These are phyloP conservation scores for Panurus biarmicus DNA, from an alignment of 2,113 vertebrate species.

Conservation along the genomic window DNA sequence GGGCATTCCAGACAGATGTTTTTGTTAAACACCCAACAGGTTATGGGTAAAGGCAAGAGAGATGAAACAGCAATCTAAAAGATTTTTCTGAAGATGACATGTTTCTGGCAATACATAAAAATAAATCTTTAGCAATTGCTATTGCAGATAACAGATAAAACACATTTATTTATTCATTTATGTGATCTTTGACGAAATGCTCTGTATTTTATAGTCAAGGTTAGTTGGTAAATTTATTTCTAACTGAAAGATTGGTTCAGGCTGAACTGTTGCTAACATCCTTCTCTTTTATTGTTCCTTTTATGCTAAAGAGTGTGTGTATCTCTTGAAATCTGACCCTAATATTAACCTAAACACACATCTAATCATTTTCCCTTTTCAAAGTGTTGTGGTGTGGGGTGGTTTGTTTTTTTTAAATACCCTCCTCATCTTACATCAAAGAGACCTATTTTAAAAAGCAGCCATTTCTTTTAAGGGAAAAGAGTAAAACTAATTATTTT, in stretches of 20 bases:
- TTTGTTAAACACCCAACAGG: neutral
- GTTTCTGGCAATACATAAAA: neutral
- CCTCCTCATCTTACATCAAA: neutral
- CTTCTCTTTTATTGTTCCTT: neutral
- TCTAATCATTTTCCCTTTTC: neutral
- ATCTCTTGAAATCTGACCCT: neutral
- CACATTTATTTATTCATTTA: neutral
- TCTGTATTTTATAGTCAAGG: neutral
- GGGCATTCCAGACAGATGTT: neutral
- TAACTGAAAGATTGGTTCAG: neutral
- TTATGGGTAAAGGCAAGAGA: neutral
- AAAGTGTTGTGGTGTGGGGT: rapidly evolving
- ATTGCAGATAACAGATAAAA: neutral
- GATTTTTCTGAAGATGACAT: neutral
- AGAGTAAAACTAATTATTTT: neutral
- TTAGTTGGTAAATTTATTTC: neutral
- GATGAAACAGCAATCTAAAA: neutral
- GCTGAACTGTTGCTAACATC: neutral
- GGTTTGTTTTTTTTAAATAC: neutral
- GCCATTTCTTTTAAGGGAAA: neutral
- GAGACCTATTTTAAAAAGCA: neutral
- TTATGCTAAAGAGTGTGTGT: neutral
- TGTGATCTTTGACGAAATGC: neutral
- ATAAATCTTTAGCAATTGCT: neutral
- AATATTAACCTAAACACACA: neutral